These are phyloP conservation scores for Spongilla lacustris DNA, from an alignment of 37 sponge, comb jelly and placozoan species.

Conservation along the genomic window DNA sequence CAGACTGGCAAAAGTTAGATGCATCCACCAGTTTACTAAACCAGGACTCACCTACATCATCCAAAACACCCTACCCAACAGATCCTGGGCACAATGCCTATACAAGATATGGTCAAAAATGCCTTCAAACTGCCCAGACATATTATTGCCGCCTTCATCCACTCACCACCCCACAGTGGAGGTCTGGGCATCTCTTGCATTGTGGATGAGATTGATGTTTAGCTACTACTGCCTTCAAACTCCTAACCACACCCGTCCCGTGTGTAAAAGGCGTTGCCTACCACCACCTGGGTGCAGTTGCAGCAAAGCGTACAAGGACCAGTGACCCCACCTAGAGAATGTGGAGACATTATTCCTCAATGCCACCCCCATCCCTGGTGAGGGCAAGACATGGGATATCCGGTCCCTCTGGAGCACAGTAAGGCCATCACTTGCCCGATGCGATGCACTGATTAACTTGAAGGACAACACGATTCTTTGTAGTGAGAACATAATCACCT, in stretches of 20 bases:
- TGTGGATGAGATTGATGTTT: slow-evolving; percentile 1
- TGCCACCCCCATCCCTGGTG: background rate
- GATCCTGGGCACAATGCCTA: slow-evolving; percentile 13
- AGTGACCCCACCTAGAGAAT: background rate
- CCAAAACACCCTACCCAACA: background rate
- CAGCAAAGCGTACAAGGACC: background rate
- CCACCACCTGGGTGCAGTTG: background rate
- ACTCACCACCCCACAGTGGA: slow-evolving; percentile 6
- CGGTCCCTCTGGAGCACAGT: slow-evolving; percentile 3
- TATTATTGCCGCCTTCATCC: slow-evolving; percentile 20
- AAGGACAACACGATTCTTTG: background rate
- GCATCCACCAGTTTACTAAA: slow-evolving; percentile 41
- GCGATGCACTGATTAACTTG: background rate
- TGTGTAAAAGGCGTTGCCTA: background rate
- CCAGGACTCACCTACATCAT: slow-evolving; percentile 18
- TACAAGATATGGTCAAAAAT: slow-evolving; percentile 16
- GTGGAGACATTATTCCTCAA: background rate
- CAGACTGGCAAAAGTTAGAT: slow-evolving; percentile 69
- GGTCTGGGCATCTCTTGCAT: slow-evolving; percentile 47
- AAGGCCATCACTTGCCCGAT: background rate
- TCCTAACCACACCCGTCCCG: background rate
- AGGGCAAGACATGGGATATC: background rate
- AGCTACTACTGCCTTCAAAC: background rate
- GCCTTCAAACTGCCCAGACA: slow-evolving; percentile 13
- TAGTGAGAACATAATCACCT: background rate